A percentile compares a stretch with the other conserved stretches of the same genome.
phyloP scores from a whole-genome alignment of 2,888 invertebrate genomes.

The Morpho helenor region DNA sequence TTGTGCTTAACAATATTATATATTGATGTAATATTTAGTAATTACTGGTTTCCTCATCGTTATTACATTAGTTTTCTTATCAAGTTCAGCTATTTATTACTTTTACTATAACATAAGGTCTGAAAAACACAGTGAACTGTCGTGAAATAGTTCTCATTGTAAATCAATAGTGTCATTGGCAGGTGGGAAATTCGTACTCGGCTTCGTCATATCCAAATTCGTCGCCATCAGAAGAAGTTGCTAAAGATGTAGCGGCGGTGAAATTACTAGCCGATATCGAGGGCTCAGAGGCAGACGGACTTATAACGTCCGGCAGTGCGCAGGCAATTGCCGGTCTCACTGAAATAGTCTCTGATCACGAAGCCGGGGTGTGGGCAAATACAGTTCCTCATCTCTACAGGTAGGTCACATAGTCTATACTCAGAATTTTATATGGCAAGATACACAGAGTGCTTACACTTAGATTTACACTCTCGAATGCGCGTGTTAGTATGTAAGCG shows the following conservation, averaged over 20 bases:
- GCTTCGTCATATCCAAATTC: conserved; percentile 65
- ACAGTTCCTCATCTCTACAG: conserved; percentile 79
- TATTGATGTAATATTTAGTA: too few species aligned
- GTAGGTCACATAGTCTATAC: conserved; percentile 32
- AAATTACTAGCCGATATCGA: conserved; percentile 57
- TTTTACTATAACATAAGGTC: too few species aligned
- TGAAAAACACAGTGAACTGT: too few species aligned
- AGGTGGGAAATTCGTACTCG: conserved; percentile 59
- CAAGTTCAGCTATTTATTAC: too few species aligned
- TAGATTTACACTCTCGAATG: too few species aligned
- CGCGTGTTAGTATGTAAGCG: too few species aligned
- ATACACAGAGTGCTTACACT: too few species aligned
- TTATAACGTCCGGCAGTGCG: conserved; percentile 47
- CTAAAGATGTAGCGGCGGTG: conserved; percentile 60
- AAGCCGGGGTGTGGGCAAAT: conserved; percentile 80
- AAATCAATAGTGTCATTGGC: background rate
- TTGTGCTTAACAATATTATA: too few species aligned
- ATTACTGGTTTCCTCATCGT: too few species aligned
- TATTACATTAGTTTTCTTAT: too few species aligned
- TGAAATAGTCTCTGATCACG: conserved; percentile 65
- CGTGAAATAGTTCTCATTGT: too few species aligned
- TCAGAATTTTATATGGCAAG: background rate
- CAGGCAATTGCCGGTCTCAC: conserved; percentile 47
- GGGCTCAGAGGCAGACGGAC: conserved; percentile 50
- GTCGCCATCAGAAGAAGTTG: conserved; percentile 59